These are phyloP conservation scores for Parauchenoglanis punctatus DNA, from an alignment of 2,797 vertebrate genomes.

Conservation along the genomic window DNA sequence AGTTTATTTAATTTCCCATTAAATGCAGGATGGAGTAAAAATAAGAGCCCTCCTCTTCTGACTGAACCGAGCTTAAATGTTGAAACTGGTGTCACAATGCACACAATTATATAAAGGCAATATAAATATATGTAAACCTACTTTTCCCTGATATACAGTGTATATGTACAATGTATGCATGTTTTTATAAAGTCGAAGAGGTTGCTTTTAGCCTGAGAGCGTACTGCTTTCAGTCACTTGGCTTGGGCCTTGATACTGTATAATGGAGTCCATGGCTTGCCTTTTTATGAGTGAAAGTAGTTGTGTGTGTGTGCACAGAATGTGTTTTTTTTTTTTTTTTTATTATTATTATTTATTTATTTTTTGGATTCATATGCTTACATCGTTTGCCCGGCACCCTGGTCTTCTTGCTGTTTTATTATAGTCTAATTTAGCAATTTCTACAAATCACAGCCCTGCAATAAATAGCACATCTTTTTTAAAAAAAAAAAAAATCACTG, in stretches of 20 bases:
- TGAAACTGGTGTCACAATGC: constrained; percentile 38
- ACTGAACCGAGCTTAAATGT: constrained; percentile 18
- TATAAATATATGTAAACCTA: constrained; percentile 69
- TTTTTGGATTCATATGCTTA: not conserved
- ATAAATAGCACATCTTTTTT: not conserved
- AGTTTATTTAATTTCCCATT: constrained; percentile 14
- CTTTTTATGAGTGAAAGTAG: constrained; percentile 41
- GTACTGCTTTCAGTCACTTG: constrained; percentile 53
- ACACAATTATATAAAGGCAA: constrained; percentile 71
- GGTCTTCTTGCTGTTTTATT: not conserved
- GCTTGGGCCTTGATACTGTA: constrained; percentile 56
- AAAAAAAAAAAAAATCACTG: not conserved
- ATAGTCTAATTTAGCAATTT: not conserved
- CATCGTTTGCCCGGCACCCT: not conserved
- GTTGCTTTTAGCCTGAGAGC: constrained; percentile 56
- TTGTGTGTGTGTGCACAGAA: constrained; percentile 46
- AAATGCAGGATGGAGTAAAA: not conserved
- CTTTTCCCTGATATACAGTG: constrained; percentile 61
- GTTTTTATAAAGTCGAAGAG: constrained; percentile 59
- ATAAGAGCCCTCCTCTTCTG: not conserved
- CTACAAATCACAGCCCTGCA: not conserved
- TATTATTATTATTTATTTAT: constrained; percentile 17
- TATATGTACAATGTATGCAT: constrained; percentile 80
- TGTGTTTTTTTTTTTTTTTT: constrained; percentile 32
- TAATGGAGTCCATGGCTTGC: constrained; percentile 16